Evolutionary conservation across 1,140 invertebrate species (phyloP).

Genomic region (Drosophila persimilis): DNA sequence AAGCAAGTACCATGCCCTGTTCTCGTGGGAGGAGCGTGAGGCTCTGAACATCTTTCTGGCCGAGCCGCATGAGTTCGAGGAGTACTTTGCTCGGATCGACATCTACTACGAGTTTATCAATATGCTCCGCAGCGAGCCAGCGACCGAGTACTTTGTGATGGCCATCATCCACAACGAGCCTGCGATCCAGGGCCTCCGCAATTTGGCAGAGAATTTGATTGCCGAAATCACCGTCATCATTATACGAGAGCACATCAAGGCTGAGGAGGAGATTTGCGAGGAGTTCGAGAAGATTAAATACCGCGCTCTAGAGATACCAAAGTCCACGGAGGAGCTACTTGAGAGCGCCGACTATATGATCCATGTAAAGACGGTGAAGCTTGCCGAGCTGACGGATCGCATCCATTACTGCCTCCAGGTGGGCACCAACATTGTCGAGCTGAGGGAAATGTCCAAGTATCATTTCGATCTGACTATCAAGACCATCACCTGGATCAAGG

Average conservation of each 20-base stretch:
- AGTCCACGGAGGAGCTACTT: conserved; percentile 89
- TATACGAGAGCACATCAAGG: conserved; percentile 83
- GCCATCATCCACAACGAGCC: conserved; percentile 84
- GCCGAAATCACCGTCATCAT: conserved; percentile 84
- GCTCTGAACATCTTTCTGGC: conserved; percentile 74
- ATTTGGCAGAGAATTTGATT: conserved; percentile 82
- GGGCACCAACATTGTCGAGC: conserved; percentile 87
- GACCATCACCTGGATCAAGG: conserved; percentile 89
- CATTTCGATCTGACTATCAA: conserved; percentile 87
- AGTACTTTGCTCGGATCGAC: conserved; percentile 85
- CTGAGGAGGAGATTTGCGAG: conserved; percentile 86
- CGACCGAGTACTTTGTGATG: conserved; percentile 87
- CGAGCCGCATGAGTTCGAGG: conserved; percentile 84
- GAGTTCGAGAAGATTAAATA: conserved; percentile 86
- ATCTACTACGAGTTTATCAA: conserved; percentile 85
- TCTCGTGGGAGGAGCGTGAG: conserved; percentile 68
- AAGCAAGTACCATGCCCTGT: conserved; percentile 81
- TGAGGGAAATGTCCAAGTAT: conserved; percentile 86
- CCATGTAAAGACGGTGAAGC: conserved; percentile 85
- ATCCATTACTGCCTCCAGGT: conserved; percentile 86
- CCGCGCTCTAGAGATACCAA: conserved; percentile 86
- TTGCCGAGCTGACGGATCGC: conserved; percentile 86
- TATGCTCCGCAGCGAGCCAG: conserved; percentile 85
- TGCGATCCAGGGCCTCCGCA: conserved; percentile 83
- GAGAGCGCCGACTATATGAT: conserved; percentile 88